Conservation (phyloP, 2,797 vertebrate genomes). For the Bovichtus diacanthus region DNA sequence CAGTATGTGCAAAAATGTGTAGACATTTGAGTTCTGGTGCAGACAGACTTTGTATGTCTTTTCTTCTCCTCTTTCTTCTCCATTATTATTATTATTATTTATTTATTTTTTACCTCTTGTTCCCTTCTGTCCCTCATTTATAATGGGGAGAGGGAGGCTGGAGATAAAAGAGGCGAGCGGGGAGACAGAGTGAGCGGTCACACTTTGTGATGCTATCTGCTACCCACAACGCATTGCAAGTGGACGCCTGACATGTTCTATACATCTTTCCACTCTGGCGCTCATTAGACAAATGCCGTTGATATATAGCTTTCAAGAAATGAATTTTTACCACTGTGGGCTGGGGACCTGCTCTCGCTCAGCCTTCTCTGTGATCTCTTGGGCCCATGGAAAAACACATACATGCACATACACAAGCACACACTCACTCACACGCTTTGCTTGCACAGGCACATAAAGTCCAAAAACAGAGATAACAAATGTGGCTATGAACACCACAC, state of each 20-base stretch:
- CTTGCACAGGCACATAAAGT: slow-evolving; percentile 35
- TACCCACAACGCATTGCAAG: slow-evolving; percentile 90
- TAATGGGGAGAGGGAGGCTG: slow-evolving; percentile 90
- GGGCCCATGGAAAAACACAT: slow-evolving; percentile 72
- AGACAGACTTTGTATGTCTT: slow-evolving; percentile 54
- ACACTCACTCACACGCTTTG: slow-evolving; percentile 19
- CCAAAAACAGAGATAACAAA: slow-evolving; percentile 69
- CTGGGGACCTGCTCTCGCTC: slow-evolving; percentile 66
- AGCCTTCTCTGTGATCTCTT: slow-evolving; percentile 74
- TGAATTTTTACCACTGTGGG: slow-evolving; percentile 86
- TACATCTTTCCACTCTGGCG: slow-evolving; percentile 93
- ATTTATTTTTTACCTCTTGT: slow-evolving; percentile 90
- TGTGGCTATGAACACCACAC: slow-evolving; percentile 58
- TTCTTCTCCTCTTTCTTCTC: slow-evolving; percentile 81
- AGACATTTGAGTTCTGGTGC: slow-evolving; percentile 30
- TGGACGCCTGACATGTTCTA: slow-evolving; percentile 94
- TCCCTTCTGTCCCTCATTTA: slow-evolving; percentile 93
- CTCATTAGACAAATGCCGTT: slow-evolving; percentile 95
- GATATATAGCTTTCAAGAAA: slow-evolving; percentile 92
- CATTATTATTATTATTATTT: slow-evolving; percentile 93
- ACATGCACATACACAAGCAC: slow-evolving; percentile 24
- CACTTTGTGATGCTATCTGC: slow-evolving; percentile 92
- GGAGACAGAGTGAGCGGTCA: slow-evolving; percentile 95
- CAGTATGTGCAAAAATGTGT: slow-evolving; percentile 9
- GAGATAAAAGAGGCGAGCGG: slow-evolving; percentile 90